These are phyloP conservation scores for Aptenodytes forsteri DNA, from an alignment of 2,113 vertebrate species.

Conservation along the genomic window DNA sequence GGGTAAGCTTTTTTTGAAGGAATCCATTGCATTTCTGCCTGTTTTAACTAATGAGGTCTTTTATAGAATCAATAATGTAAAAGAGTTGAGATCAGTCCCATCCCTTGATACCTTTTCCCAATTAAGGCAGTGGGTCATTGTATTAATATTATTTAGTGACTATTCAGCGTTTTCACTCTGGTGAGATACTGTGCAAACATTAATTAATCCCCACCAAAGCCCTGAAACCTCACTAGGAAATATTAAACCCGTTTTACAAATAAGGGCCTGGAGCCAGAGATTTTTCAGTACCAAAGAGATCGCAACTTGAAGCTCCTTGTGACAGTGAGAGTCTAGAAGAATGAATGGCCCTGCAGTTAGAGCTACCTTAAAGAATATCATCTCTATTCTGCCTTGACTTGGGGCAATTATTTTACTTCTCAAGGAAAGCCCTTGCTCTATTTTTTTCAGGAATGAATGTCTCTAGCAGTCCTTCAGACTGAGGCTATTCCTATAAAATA, in stretches of 20 bases:
- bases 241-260: conserved; percentile 22
- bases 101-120: conserved; percentile 19
- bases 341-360: background rate
- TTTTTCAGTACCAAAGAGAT: background rate
- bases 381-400: background rate
- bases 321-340: background rate
- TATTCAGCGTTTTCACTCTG: conserved; percentile 17
- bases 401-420: background rate
- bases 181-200: conserved; percentile 7
- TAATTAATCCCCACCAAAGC: conserved; percentile 35
- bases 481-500: background rate
- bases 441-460: background rate
- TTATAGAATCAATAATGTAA: conserved; percentile 7
- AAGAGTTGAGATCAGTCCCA: background rate
- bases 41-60: conserved; percentile 9
- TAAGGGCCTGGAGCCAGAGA: conserved; percentile 6
- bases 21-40: background rate
- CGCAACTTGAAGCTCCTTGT: background rate
- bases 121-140: conserved; percentile 12
- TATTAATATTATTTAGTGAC: conserved; percentile 28
- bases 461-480: background rate
- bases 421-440: background rate
- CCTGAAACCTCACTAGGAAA: background rate
- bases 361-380: background rate
- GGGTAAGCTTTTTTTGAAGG: background rate